These are phyloP conservation scores for Ooceraea biroi DNA, from an alignment of 1,140 invertebrate species.

Conservation along the genomic window DNA sequence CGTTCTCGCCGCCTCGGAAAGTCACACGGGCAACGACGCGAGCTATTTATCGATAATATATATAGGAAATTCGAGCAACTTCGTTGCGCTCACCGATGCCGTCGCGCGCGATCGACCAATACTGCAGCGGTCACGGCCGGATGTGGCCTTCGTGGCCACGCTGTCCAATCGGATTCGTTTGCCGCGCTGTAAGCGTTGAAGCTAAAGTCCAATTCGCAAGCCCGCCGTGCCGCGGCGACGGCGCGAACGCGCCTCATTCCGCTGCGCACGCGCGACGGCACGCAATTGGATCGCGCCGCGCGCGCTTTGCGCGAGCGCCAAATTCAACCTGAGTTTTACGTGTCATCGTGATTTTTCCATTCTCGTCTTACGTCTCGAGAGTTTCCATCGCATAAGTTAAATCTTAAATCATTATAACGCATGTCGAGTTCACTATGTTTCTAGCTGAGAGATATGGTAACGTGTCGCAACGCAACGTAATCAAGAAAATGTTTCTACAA, in stretches of 20 bases:
- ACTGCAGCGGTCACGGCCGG: constrained; percentile 76
- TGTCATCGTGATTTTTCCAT: neutral
- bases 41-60: constrained; percentile 78
- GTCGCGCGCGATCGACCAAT: constrained; percentile 78
- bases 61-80: constrained; percentile 76
- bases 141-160: constrained; percentile 77
- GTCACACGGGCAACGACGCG: constrained; percentile 68
- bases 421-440: no score
- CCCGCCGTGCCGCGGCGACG: neutral
- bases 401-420: no score
- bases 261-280: neutral
- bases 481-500: neutral
- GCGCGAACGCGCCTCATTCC: neutral
- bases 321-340: neutral
- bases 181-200: constrained; percentile 63
- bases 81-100: constrained; percentile 63
- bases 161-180: constrained; percentile 70
- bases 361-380: neutral
- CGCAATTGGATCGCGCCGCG: neutral
- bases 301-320: constrained; percentile 11
- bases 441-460: constrained; percentile 14
- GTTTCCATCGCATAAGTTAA: neutral
- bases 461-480: constrained; percentile 1
- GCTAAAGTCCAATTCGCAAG: constrained; percentile 68
- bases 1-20: constrained; percentile 37